Conservation (phyloP, 2,797 vertebrate species). For the Manis pentadactyla region DNA sequence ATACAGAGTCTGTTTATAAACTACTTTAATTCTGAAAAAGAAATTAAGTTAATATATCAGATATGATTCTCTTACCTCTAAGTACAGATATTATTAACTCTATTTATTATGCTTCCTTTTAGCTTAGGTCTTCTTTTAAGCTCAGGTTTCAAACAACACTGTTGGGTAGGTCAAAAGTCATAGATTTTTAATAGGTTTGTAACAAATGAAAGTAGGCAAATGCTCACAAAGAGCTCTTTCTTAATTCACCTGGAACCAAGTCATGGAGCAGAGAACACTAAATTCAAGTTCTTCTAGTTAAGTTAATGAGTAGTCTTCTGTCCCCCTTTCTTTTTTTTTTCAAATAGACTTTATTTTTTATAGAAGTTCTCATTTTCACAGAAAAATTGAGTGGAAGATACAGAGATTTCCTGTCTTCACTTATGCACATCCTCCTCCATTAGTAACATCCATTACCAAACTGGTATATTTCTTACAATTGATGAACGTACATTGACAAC, state of each 20-base stretch:
- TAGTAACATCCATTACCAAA: no score
- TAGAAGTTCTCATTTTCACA: no score
- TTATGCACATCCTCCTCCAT: no score
- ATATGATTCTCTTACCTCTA: background rate
- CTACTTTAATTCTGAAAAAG: slow-evolving; percentile 14
- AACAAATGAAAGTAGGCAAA: background rate
- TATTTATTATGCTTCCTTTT: background rate
- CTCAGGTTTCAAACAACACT: background rate
- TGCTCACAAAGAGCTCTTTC: slow-evolving; percentile 15
- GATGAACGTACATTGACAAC: no score
- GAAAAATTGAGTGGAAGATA: no score
- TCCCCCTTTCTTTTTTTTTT: background rate
- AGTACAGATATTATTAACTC: background rate
- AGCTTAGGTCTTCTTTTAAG: background rate
- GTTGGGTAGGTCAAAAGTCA: background rate
- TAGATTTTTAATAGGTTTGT: slow-evolving; percentile 44
- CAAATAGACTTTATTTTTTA: no score
- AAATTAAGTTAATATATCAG: slow-evolving; percentile 46
- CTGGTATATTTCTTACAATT: no score
- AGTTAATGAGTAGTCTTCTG: background rate
- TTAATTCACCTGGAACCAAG: background rate
- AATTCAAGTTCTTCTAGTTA: background rate
- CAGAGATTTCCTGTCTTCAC: no score
- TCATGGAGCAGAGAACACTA: background rate
- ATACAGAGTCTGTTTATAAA: background rate